Conservation (phyloP, 2,113 vertebrate species). For the Corythaeola cristata region DNA sequence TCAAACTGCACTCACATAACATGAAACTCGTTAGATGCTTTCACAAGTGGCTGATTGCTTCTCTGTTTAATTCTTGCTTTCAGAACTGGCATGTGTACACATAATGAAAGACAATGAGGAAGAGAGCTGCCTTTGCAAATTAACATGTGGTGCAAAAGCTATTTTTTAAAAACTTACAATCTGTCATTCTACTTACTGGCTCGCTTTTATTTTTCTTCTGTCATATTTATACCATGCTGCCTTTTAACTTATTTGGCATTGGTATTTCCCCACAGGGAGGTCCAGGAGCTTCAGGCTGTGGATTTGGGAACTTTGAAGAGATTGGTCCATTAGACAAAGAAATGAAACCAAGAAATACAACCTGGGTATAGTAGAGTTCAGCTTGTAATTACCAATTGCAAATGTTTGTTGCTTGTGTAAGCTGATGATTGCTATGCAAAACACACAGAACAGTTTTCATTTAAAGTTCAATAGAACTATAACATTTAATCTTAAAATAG, state of each 20-base stretch:
- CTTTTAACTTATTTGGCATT: background rate
- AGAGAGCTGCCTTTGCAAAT: background rate
- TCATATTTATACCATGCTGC: background rate
- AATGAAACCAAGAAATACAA: slow-evolving; percentile 83
- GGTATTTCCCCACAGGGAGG: slow-evolving; percentile 81
- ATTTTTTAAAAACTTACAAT: background rate
- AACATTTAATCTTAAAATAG: background rate
- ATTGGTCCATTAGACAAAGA: slow-evolving; percentile 87
- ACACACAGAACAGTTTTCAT: background rate
- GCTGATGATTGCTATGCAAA: background rate
- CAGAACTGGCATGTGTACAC: background rate
- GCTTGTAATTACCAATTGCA: background rate
- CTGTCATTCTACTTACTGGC: background rate
- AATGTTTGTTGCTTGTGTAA: background rate
- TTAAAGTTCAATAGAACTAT: background rate
- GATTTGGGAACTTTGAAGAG: slow-evolving; percentile 96
- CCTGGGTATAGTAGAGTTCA: slow-evolving; percentile 82
- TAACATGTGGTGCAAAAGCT: background rate
- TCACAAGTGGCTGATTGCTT: background rate
- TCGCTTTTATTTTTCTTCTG: background rate
- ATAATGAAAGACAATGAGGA: background rate
- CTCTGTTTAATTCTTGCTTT: background rate
- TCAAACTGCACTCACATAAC: background rate
- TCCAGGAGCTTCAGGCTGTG: slow-evolving; percentile 91
- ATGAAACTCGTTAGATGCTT: background rate